Evolutionary conservation across 2,888 invertebrate species (phyloP).

Genomic region (Synanthedon tipuliformis): DNA sequence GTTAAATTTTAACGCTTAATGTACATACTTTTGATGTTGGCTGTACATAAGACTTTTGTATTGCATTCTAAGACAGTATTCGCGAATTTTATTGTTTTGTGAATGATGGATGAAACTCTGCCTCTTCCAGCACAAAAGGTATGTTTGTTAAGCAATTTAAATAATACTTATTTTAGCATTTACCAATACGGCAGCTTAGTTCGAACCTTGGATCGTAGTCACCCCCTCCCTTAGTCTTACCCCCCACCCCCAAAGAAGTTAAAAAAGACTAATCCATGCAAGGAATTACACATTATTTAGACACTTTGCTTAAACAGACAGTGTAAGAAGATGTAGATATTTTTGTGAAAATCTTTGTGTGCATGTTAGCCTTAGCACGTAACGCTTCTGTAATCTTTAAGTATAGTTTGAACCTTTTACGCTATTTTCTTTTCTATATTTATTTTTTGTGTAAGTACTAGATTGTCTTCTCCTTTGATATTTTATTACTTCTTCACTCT

Average conservation of each 20-base stretch:
- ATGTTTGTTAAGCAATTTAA: conserved; percentile 44
- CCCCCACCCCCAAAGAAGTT: conserved; percentile 10
- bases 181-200: conserved; percentile 69
- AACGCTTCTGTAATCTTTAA: neutral
- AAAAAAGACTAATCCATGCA: conserved; percentile 6
- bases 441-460: neutral
- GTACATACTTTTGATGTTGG: conserved; percentile 55
- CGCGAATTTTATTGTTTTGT: neutral
- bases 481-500: neutral
- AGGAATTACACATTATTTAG: neutral
- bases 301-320: neutral
- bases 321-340: neutral
- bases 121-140: conserved; percentile 39
- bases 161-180: conserved; percentile 55
- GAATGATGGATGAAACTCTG: neutral
- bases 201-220: conserved; percentile 31
- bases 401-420: neutral
- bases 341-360: neutral
- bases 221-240: conserved; percentile 31
- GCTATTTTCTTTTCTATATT: neutral
- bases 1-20: conserved; percentile 22
- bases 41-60: conserved; percentile 11
- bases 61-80: conserved; percentile 3
- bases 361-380: neutral
- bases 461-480: neutral